Percentiles rank a stretch among this genome's conserved stretches.
Evolutionary conservation across 2,888 invertebrate genomes (phyloP).

Genomic region (Dioctria linearis): DNA sequence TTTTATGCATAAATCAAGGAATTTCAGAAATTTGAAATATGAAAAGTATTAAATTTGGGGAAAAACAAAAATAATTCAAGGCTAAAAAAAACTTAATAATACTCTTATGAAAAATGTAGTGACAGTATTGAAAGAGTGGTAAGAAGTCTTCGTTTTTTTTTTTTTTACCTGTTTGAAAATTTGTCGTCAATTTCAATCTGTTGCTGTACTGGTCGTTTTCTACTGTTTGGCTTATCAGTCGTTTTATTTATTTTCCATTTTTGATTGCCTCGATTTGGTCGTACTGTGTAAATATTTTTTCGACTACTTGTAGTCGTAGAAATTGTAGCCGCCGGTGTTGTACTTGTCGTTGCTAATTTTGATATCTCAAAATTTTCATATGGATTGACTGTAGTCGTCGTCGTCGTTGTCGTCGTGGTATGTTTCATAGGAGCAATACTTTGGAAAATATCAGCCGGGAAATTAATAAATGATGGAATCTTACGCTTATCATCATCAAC

Average conservation of each 20-base stretch:
- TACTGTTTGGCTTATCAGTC: slow-evolving; percentile 43
- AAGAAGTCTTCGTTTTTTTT: background rate
- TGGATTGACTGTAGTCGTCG: slow-evolving; percentile 67
- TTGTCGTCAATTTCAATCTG: slow-evolving; percentile 60
- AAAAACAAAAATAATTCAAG: too few relatives aligned
- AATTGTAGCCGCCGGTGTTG: slow-evolving; percentile 59
- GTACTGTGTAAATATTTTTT: slow-evolving; percentile 69
- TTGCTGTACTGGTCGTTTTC: slow-evolving; percentile 52
- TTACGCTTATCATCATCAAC: slow-evolving; percentile 59
- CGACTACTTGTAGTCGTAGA: slow-evolving; percentile 64
- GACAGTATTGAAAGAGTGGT: background rate
- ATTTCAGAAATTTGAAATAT: too few relatives aligned
- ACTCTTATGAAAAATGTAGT: too few relatives aligned
- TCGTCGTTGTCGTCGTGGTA: slow-evolving; percentile 64
- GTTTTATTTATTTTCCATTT: slow-evolving; percentile 69
- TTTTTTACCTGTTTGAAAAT: slow-evolving; percentile 60
- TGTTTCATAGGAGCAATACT: slow-evolving; percentile 61
- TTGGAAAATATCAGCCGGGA: slow-evolving; percentile 70
- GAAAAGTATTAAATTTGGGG: too few relatives aligned
- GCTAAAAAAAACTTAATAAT: too few relatives aligned
- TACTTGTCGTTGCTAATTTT: slow-evolving; percentile 60
- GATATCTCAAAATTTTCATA: slow-evolving; percentile 56
- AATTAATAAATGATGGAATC: slow-evolving; percentile 69
- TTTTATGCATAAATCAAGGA: too few relatives aligned
- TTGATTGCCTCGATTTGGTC: slow-evolving; percentile 71